A percentile compares a stretch with the other conserved stretches of the same genome.
Evolutionary conservation across 2,888 invertebrate genomes (phyloP).

Genomic region (Eristalinus sepulchralis): DNA sequence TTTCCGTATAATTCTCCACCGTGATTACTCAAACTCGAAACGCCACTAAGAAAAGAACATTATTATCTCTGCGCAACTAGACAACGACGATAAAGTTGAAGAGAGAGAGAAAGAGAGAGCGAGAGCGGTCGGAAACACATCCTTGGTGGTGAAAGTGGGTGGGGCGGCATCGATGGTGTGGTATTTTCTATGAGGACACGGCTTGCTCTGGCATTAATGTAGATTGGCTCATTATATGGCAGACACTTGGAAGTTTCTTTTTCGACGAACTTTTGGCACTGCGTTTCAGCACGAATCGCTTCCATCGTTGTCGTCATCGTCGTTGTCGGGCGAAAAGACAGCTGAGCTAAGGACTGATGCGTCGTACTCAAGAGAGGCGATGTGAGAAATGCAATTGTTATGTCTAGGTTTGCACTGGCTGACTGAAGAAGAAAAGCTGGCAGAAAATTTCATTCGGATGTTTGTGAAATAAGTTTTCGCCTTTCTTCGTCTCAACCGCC

Average conservation of each 20-base stretch:
- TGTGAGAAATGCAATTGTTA: constrained; percentile 45
- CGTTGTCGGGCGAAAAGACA: constrained; percentile 1
- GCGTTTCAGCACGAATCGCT: constrained; percentile 53
- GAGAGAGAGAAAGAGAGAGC: background rate
- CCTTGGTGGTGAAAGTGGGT: background rate
- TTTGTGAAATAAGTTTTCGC: constrained; percentile 60
- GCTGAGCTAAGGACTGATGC: background rate
- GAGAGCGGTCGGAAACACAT: background rate
- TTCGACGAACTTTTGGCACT: constrained; percentile 56
- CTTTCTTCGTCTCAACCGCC: background rate
- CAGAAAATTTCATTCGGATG: constrained; percentile 55
- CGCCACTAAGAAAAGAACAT: constrained; percentile 62
- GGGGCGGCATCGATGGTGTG: background rate
- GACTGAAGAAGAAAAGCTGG: constrained; percentile 28
- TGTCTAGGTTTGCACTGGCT: background rate
- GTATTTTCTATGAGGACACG: constrained; percentile 50
- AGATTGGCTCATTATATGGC: constrained; percentile 71
- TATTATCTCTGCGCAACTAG: constrained; percentile 66
- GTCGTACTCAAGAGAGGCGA: constrained; percentile 16
- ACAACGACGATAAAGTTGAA: constrained; percentile 52
- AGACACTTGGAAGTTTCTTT: constrained; percentile 70
- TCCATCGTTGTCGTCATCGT: background rate
- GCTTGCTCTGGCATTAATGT: constrained; percentile 70
- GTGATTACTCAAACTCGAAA: constrained; percentile 52
- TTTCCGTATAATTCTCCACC: constrained; percentile 63